These are phyloP conservation scores for Tapera naevia DNA, from an alignment of 2,797 vertebrate genomes.

Conservation along the genomic window DNA sequence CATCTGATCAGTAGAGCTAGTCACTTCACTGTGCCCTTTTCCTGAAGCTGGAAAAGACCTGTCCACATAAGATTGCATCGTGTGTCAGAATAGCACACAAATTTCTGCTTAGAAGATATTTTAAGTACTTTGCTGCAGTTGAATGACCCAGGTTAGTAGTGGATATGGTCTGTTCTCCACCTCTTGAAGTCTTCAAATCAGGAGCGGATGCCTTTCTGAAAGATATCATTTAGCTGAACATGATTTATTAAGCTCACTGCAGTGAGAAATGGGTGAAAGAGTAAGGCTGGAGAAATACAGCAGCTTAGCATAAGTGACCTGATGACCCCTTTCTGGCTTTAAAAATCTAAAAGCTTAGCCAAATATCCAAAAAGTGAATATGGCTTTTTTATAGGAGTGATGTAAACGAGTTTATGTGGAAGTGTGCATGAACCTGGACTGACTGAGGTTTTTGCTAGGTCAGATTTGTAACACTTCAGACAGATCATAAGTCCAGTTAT, in stretches of 20 bases:
- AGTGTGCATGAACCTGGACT: not conserved
- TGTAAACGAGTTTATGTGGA: slow-evolving; percentile 33
- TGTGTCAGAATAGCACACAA: not conserved
- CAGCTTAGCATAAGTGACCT: not conserved
- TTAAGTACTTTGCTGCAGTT: not conserved
- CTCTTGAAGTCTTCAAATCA: not conserved
- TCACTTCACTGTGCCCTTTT: not conserved
- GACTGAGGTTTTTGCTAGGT: not conserved
- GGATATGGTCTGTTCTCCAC: not conserved
- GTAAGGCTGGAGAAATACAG: not conserved
- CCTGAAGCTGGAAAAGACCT: not conserved
- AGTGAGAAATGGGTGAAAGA: slow-evolving; percentile 20
- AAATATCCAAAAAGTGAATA: not conserved
- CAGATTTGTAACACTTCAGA: not conserved
- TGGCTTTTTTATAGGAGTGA: not conserved
- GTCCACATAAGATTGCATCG: not conserved
- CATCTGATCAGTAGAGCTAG: not conserved
- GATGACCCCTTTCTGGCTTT: not conserved
- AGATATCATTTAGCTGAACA: not conserved
- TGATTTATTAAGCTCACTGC: not conserved
- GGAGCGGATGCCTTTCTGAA: not conserved
- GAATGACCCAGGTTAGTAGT: not conserved
- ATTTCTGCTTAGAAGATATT: not conserved
- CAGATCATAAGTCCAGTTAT: not conserved
- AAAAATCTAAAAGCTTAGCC: slow-evolving; percentile 25